These are phyloP conservation scores for Hydractinia symbiolongicarpus DNA, from an alignment of 30 jellyfish, hydroid and myxozoan species.

Conservation along the genomic window DNA sequence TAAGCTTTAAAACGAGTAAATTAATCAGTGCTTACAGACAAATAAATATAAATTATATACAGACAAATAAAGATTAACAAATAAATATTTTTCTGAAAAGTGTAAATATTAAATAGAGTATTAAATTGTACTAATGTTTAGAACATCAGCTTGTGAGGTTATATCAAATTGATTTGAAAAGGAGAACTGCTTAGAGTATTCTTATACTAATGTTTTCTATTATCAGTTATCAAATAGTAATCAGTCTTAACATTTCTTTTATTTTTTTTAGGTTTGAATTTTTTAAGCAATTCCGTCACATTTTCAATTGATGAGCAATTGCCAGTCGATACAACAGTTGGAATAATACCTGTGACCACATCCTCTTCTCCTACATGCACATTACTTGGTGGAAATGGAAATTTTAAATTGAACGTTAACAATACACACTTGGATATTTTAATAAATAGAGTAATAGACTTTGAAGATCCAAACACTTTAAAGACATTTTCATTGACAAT, in stretches of 20 bases:
- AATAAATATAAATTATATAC: no score
- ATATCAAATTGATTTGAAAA: not conserved
- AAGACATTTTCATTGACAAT: not conserved
- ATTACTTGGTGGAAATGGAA: not conserved
- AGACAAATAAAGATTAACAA: no score
- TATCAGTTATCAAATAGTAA: no score
- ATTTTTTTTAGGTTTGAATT: constrained; percentile 3
- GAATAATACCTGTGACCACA: not conserved
- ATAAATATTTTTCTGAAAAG: no score
- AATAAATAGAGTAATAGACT: constrained; percentile 2
- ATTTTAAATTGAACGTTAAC: not conserved
- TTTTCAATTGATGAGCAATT: not conserved
- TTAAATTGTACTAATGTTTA: no score
- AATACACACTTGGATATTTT: not conserved
- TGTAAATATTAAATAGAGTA: no score
- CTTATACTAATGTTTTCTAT: no score
- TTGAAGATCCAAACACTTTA: not conserved
- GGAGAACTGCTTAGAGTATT: no score
- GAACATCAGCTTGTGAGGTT: not conserved
- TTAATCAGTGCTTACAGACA: no score
- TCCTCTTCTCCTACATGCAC: not conserved
- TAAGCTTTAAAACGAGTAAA: no score
- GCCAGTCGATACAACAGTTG: not conserved
- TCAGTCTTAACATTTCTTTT: not conserved
- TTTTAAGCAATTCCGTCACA: not conserved